These are phyloP conservation scores for Plodia interpunctella DNA, from an alignment of 1,140 invertebrate genomes.

Conservation along the genomic window DNA sequence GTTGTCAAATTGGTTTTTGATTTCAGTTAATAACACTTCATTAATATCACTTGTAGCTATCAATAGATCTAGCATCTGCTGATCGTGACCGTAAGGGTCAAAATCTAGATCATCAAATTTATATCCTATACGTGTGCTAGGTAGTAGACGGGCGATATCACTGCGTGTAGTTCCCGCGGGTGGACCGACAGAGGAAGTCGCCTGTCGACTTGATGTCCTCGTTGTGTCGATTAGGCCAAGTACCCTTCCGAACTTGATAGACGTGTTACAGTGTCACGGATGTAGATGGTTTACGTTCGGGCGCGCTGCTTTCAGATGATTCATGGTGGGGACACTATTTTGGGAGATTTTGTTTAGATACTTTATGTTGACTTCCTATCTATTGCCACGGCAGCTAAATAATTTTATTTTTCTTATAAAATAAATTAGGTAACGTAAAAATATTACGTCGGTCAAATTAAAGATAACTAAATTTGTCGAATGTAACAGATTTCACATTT, in stretches of 20 bases:
- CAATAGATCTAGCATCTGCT: neutral
- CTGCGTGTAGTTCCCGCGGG: slow-evolving; percentile 45
- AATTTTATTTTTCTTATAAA: no score
- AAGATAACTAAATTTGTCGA: no score
- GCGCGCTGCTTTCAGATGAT: slow-evolving; percentile 24
- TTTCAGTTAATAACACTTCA: neutral
- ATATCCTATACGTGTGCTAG: slow-evolving; percentile 22
- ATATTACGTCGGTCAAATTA: no score
- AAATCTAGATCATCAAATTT: slow-evolving; percentile 17
- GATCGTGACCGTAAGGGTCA: neutral
- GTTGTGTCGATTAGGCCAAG: slow-evolving; percentile 61
- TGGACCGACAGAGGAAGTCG: slow-evolving; percentile 49
- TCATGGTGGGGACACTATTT: slow-evolving; percentile 10
- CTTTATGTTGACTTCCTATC: no score
- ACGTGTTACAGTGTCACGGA: slow-evolving; percentile 44
- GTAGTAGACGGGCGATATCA: neutral
- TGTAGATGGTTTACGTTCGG: slow-evolving; percentile 8
- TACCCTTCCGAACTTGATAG: slow-evolving; percentile 66
- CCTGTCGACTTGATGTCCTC: slow-evolving; percentile 66
- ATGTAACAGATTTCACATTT: no score
- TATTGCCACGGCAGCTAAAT: no score
- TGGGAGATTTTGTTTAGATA: neutral
- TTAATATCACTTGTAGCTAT: neutral
- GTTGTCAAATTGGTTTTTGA: neutral
- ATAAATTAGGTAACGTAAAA: no score